These are phyloP conservation scores for Cetonia aurata DNA, from an alignment of 2,888 invertebrate species.

Conservation along the genomic window DNA sequence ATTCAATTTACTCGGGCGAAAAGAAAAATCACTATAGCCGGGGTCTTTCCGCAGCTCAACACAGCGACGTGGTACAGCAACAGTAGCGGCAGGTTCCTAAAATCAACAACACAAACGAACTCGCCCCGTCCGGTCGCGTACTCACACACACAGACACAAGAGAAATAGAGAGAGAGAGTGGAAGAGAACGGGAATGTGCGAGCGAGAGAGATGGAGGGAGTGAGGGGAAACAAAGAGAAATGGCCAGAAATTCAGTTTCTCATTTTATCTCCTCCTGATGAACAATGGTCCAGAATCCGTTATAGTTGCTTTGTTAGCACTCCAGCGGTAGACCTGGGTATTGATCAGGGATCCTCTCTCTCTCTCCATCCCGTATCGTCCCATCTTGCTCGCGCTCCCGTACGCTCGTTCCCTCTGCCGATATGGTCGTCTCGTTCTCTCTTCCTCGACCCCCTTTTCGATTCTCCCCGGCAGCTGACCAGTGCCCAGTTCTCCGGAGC, in stretches of 20 bases:
- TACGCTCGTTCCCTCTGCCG: constrained; percentile 12
- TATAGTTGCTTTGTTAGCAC: constrained; percentile 69
- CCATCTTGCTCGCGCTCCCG: constrained; percentile 29
- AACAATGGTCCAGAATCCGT: constrained; percentile 68
- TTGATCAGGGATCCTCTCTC: constrained; percentile 63
- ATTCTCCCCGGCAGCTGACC: constrained; percentile 59
- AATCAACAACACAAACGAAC: constrained; percentile 15
- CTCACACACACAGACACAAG: constrained; percentile 25
- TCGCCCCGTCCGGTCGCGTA: constrained; percentile 10
- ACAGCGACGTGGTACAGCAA: background rate
- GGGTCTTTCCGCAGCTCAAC: background rate
- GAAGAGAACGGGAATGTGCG: background rate
- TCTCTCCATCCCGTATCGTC: constrained; percentile 48
- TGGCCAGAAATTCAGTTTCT: constrained; percentile 60
- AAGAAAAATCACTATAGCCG: constrained; percentile 24
- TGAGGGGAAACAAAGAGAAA: constrained; percentile 16
- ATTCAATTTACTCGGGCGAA: background rate
- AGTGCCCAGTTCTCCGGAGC: constrained; percentile 61
- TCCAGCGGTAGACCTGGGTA: constrained; percentile 68
- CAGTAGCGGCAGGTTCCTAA: constrained; percentile 9
- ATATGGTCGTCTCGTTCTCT: background rate
- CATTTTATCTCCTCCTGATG: constrained; percentile 68
- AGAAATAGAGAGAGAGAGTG: constrained; percentile 54
- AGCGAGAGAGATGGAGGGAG: background rate
- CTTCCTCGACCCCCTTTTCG: constrained; percentile 32